Base-by-base conservation (phyloP, 1,140 invertebrate genomes). In the Ceratosolen fusciceps region DNA sequence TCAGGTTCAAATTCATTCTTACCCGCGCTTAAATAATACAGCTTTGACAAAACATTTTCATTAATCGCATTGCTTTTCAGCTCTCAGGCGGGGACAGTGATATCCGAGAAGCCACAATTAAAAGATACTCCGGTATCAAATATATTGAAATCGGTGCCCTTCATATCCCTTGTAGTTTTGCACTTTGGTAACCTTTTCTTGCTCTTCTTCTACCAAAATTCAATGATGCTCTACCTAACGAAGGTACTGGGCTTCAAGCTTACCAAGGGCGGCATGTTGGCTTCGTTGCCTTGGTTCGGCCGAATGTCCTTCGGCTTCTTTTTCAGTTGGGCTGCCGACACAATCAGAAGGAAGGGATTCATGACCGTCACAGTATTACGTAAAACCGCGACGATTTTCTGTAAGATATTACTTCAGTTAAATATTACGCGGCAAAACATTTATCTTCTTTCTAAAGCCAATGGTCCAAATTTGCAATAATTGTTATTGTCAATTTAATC, bases 191-290 rank as follows among this genome's bases (percentile, higher is more conserved):
- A 94, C 83, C 83, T 94, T 26, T 95, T 94, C 92, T 92, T 94
- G 1, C 83, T 97, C 79, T 95, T 93, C 84, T 94, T 95, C 74
- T 94, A 97, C 21, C 97, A 97, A 3, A 96, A 95, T 72, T 97
- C 96, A 85, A 93, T 98, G 85, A 95, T 95, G 81, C 91, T 95
- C 77, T 89, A 89, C 39, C 26, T 88, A 34, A 86, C 86, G 0
- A 84, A 87, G 47, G 94, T 96, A 0, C 90, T 98, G 7, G 94
- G 95, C 56, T 97, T 96, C 83, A 92, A 96, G 83, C 88, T 98
- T 12, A 92, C 94, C 47, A 91, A 92, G 29, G 93, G 93, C 12
- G 93, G 94, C 16, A 83, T 92, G 3, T 87, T 94, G 19, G 92
- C 93, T 5, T 91, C 93, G 12, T 79, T 94, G 34, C 94, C 94